Evolutionary conservation across 2,797 vertebrate species (phyloP).

Genomic region (Ptychadena robeensis): DNA sequence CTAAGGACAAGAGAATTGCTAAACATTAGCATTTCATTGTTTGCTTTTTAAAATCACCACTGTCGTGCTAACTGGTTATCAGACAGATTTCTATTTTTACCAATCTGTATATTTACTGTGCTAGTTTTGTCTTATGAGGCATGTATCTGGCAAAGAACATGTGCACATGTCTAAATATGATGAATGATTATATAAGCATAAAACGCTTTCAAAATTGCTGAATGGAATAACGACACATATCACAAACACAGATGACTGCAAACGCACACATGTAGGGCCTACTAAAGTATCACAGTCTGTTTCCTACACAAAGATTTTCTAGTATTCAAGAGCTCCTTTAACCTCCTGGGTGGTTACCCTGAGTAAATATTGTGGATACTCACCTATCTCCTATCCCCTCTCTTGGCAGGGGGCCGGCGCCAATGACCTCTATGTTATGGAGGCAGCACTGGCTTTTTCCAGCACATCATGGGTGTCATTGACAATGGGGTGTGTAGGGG

Average conservation of each 20-base stretch:
- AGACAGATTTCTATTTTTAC: not conserved
- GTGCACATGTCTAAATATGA: not conserved
- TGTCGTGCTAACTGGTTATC: slow-evolving; percentile 1
- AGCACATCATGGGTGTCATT: no score
- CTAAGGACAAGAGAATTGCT: slow-evolving; percentile 30
- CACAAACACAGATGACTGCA: not conserved
- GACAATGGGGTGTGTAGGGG: no score
- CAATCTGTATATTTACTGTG: not conserved
- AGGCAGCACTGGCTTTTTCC: no score
- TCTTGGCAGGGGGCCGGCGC: no score
- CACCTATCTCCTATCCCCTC: no score
- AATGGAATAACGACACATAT: slow-evolving; percentile 1
- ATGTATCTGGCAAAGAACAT: not conserved
- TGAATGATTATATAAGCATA: slow-evolving; percentile 17
- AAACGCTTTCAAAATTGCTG: slow-evolving; percentile 3
- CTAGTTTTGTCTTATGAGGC: slow-evolving; percentile 19
- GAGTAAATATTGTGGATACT: no score
- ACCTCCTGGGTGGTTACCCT: no score
- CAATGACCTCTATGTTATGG: no score
- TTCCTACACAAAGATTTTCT: not conserved
- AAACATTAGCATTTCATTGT: slow-evolving; percentile 19
- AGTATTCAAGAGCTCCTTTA: no score
- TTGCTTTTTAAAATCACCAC: slow-evolving; percentile 29
- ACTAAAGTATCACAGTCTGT: not conserved
- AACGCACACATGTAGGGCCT: not conserved